Conservation (phyloP, 92 coral and sea anemone genomes). For the Porites cylindrica region DNA sequence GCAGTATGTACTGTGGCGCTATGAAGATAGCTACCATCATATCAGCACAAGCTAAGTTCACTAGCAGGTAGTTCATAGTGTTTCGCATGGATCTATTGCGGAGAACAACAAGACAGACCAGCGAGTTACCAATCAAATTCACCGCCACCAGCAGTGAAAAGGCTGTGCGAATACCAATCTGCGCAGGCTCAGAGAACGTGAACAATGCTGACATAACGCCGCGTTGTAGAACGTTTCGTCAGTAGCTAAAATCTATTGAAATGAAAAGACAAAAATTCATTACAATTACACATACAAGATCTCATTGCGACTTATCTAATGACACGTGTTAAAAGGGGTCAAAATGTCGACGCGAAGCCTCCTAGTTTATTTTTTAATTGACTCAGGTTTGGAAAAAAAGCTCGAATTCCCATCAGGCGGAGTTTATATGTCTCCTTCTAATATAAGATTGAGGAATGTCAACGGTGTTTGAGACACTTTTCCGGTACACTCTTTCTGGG, state of each 20-base stretch:
- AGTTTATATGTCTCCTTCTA: too few relatives aligned
- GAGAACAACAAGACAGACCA: slow-evolving; percentile 36
- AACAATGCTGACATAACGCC: slow-evolving; percentile 18
- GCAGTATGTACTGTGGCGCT: slow-evolving; percentile 37
- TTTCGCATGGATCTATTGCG: slow-evolving; percentile 32
- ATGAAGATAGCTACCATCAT: slow-evolving; percentile 47
- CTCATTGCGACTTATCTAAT: too few relatives aligned
- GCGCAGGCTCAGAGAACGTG: slow-evolving; percentile 37
- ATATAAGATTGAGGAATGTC: too few relatives aligned
- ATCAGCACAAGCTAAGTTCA: slow-evolving; percentile 42
- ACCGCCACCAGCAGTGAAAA: slow-evolving; percentile 25
- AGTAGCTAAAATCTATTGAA: background rate
- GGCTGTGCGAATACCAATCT: slow-evolving; percentile 32
- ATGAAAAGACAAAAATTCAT: background rate
- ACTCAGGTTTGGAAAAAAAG: too few relatives aligned
- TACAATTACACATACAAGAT: background rate
- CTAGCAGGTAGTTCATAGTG: slow-evolving; percentile 46
- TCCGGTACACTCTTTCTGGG: too few relatives aligned
- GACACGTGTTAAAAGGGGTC: too few relatives aligned
- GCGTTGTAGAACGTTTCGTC: background rate
- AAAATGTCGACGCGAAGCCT: too few relatives aligned
- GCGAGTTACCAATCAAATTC: slow-evolving; percentile 29
- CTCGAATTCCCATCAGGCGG: too few relatives aligned
- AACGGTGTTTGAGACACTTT: too few relatives aligned
- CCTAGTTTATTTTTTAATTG: too few relatives aligned